phyloP scores from a whole-genome alignment of 2,888 invertebrate species.

The Drosophila affinis region DNA sequence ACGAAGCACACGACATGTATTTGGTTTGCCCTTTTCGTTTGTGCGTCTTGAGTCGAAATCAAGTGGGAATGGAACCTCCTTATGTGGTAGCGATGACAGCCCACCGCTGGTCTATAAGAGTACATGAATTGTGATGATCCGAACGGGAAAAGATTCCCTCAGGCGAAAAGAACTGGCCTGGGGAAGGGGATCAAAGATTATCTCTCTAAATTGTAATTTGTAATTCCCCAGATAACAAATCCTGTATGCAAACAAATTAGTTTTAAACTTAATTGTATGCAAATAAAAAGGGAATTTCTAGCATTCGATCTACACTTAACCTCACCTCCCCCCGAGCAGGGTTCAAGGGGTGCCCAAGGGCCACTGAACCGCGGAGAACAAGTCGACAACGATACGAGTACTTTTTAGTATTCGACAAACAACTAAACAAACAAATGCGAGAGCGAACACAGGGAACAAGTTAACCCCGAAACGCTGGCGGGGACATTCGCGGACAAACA shows the following conservation, averaged over 20 bases:
- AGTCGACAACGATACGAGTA: slow-evolving; percentile 31
- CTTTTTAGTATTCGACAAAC: slow-evolving; percentile 35
- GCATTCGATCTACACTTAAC: slow-evolving; percentile 37
- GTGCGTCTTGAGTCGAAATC: too few species aligned
- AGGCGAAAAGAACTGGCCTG: neutral
- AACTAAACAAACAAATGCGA: slow-evolving; percentile 50
- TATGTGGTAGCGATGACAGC: too few species aligned
- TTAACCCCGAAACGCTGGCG: slow-evolving; percentile 34
- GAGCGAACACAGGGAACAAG: slow-evolving; percentile 43
- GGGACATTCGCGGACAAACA: slow-evolving; percentile 39
- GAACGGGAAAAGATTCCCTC: too few species aligned
- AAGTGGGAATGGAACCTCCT: too few species aligned
- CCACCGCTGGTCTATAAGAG: too few species aligned
- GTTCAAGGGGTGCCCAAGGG: slow-evolving; percentile 32
- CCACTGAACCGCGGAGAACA: slow-evolving; percentile 61
- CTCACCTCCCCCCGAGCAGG: slow-evolving; percentile 12
- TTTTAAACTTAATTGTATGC: slow-evolving; percentile 34
- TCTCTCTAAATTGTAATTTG: neutral
- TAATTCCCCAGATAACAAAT: slow-evolving; percentile 21
- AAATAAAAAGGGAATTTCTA: slow-evolving; percentile 28
- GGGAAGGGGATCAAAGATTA: slow-evolving; percentile 2
- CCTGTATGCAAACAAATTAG: slow-evolving; percentile 27
- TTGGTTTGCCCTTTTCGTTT: too few species aligned
- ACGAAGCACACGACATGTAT: too few species aligned
- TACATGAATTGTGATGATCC: too few species aligned